Evolutionary conservation across 2,113 vertebrate species (phyloP), one percentile per base, ranked within the genome.

Genomic region (Archocentrus centrarchus): DNA sequence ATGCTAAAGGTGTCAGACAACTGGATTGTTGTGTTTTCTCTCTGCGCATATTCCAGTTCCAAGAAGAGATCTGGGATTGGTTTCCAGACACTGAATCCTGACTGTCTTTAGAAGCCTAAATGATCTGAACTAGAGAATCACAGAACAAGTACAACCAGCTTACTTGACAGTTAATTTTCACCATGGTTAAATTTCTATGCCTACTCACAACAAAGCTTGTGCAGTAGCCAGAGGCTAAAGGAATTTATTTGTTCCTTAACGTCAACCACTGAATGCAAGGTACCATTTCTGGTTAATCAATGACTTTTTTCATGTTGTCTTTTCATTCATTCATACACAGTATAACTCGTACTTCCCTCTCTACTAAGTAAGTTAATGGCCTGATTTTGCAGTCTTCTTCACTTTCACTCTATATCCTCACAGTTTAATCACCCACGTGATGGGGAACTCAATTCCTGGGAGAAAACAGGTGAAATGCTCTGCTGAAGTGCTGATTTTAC

Each of bases 1-100:
- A 37, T 95, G 86, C 93, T 88, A 5, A 95, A 85, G 94, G 94
- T 85, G 92, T 91, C 68, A 41, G 57, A 60, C 57, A 63, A 75
- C 41, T 2, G 2, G 13, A 24, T 79, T 39, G 62, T 89, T 76
- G 44, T 90, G 88, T 82, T 83, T 82, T 83, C 70, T 73, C 66
- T 75, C 15, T 39, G 80, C 79, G 88, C 85, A 58, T 94, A 88
- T 89, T 90, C 93, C 75, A 22, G 94, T 94, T 94, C 86, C 41
- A 80, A 63, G 20, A 35, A 1, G 4, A 88, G 85, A 73, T 83
- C 57, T 82, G 61, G 78, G 77, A 84, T 82, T 81, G 76, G 87
- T 91, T 86, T 88, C 73, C 78, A 14, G 41, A 77, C 60, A 75
- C 22, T 1, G 11, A 85, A 80, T 80, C 55, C 75, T 50, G 24